Base-by-base conservation (phyloP, 2,888 invertebrate species). In the Erebia aethiops region DNA sequence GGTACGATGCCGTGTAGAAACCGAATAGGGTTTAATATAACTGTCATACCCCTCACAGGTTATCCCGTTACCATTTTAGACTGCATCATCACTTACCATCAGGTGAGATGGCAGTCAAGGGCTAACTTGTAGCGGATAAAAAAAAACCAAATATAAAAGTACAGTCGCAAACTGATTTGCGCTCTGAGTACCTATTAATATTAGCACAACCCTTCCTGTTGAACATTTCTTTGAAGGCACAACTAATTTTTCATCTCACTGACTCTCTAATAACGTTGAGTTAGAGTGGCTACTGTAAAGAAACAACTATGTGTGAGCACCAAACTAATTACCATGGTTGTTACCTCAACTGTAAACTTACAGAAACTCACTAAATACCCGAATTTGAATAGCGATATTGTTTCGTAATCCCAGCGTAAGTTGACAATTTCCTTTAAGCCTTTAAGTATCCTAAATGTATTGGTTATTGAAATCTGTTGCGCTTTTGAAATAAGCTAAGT, bases 301-400 rank as follows among this genome's bases (percentile, higher is more conserved):
- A 72, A 76, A 76, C 7, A 64, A 68, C 56, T 73, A 78, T 71
- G 79, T 78, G 79, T 78, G 74, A 79, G 75, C 66, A 73, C 68
- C 60, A 68, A 74, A 77, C 78, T 83, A 84, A 85, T 85, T 84
- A 82, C 79, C 79, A 78, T 81, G 77, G 79, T 74, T 77, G 77
- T 80, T 77, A 78, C 76, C 75, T 81, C 80, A 78, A 77, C 79
- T 81, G 83, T 82, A 77, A 80, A 81, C 70, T 75, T 71, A 76
- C 81, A 82, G 80, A 81, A 69, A 76, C 75, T 77, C 67, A 43
- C 76, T 79, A 80, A 81, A 78, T 76, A 77, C 75, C 74, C 71
- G 60, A 70, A 72, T 71, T 66, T 73, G 75, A 80, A 80, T 77
- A 74, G 76, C 52, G 51, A 54, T 70, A 73, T 80, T 81, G 79